Percentiles rank a stretch among this genome's conserved stretches.
These are phyloP conservation scores for Sinelater perroti DNA, from an alignment of 2,888 invertebrate species.

Conservation along the genomic window DNA sequence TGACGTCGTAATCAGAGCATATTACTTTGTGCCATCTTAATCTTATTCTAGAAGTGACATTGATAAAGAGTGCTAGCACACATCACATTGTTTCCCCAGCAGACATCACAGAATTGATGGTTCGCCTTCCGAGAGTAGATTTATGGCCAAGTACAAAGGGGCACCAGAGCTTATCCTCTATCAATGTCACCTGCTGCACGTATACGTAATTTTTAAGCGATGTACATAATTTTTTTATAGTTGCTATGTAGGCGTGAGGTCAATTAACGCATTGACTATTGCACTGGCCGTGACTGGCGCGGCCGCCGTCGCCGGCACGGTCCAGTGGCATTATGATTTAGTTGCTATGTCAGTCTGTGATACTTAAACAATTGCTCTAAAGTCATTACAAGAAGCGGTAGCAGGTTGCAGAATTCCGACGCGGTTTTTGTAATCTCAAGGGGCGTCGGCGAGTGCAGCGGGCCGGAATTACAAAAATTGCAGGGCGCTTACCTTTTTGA, in stretches of 20 bases:
- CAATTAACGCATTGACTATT: conserved; percentile 39
- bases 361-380: conserved; percentile 58
- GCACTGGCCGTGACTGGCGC: conserved; percentile 17
- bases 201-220: conserved; percentile 49
- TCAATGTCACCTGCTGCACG: conserved; percentile 42
- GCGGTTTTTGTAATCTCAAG: conserved; percentile 29
- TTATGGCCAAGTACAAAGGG: conserved; percentile 7
- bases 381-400: conserved; percentile 52
- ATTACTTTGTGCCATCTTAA: conserved; percentile 42
- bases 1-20: conserved; percentile 34
- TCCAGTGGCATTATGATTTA: conserved; percentile 47
- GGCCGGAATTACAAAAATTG: conserved; percentile 36
- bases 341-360: conserved; percentile 63
- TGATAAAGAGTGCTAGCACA: conserved; percentile 26
- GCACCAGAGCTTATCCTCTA: conserved; percentile 11
- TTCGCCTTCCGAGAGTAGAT: no score
- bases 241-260: conserved; percentile 43
- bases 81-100: neutral
- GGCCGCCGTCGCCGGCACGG: conserved; percentile 11
- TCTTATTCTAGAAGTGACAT: conserved; percentile 39
- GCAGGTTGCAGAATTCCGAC: conserved; percentile 31
- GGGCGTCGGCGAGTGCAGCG: neutral
- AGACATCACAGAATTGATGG: no score
- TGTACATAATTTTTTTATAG: conserved; percentile 54
- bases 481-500: conserved; percentile 36